These are phyloP conservation scores for Poecilus cupreus DNA, from an alignment of 2,888 invertebrate species.

Conservation along the genomic window DNA sequence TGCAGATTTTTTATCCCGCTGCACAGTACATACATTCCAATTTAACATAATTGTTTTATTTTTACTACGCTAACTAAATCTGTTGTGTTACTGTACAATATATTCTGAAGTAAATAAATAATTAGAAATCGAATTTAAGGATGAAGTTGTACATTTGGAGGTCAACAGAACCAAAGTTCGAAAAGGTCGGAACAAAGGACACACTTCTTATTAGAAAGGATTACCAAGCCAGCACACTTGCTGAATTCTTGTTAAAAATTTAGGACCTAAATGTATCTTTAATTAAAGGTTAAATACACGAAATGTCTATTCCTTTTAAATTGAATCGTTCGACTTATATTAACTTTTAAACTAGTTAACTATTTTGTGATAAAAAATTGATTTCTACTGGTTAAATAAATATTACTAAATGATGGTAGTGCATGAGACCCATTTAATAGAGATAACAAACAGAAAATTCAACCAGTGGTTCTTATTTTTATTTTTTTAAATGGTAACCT, in stretches of 20 bases:
- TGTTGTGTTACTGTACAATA: not conserved
- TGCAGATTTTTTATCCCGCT: not conserved
- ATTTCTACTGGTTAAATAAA: no score
- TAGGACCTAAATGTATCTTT: not conserved
- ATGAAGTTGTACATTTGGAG: slow-evolving; percentile 21
- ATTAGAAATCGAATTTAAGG: slow-evolving; percentile 3
- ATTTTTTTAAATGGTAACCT: no score
- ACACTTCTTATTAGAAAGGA: slow-evolving; percentile 40
- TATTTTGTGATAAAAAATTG: no score
- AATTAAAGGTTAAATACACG: slow-evolving; percentile 5
- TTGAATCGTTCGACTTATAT: not conserved
- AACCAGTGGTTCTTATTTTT: no score
- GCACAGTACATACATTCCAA: not conserved
- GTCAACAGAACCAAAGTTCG: slow-evolving; percentile 18
- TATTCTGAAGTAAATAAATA: slow-evolving; percentile 1
- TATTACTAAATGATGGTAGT: no score
- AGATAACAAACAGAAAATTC: no score
- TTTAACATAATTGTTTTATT: not conserved
- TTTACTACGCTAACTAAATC: not conserved
- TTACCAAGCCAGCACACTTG: not conserved
- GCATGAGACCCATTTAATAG: no score
- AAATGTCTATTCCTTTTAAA: not conserved
- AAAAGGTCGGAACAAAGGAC: not conserved
- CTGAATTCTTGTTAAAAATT: slow-evolving; percentile 37
- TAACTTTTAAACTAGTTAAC: no score